Base-by-base conservation (phyloP, 1,140 invertebrate genomes). In the Pinna nobilis region DNA sequence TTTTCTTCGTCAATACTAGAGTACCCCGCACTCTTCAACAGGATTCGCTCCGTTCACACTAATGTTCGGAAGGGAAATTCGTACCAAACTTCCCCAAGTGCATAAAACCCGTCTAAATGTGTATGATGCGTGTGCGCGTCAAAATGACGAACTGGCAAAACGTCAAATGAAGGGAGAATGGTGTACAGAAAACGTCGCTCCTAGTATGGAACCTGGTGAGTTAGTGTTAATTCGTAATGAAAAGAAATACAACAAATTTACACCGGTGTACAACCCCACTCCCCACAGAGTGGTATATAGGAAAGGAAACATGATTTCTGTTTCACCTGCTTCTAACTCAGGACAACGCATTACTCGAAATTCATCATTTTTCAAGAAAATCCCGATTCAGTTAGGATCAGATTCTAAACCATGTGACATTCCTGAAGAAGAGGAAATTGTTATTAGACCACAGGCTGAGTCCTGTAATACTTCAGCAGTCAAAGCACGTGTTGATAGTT, bases 11-110 rank as follows among this genome's bases (percentile, higher is more conserved):
- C 61, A 74, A n/a, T 78, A 80, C 32, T 50, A 65, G 11, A 44
- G 13, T 1, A 77, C 70, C 55, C 79, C 79, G 2, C 77, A 81
- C 35, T 39, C 15, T 20, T 72, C 77, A 39, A 80, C 77, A 25
- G 64, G 68, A 33, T 64, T 57, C 25, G 67, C 74, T n/a, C 80
- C 80, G 25, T 72, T 70, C 50, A 6, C 44, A 32, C 65, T 82
- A 33, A 15, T 79, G n/a, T 82, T 77, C 50, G 64, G 57, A 49
- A 57, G 69, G 11, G 71, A 77, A 47, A 41, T 72, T 11, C 32
- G 33, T 35, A 76, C 74, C 33, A 70, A 70, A 53, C 30, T 67
- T n/a, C 69, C 51, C 1, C 47, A 61, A 23, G 2, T 30, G 30
- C 47, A 15, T 20, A 57, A 1, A 15, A 20, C 3, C 1, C 28